Base-by-base conservation (phyloP, 1,140 invertebrate genomes). In the Atta texana region DNA sequence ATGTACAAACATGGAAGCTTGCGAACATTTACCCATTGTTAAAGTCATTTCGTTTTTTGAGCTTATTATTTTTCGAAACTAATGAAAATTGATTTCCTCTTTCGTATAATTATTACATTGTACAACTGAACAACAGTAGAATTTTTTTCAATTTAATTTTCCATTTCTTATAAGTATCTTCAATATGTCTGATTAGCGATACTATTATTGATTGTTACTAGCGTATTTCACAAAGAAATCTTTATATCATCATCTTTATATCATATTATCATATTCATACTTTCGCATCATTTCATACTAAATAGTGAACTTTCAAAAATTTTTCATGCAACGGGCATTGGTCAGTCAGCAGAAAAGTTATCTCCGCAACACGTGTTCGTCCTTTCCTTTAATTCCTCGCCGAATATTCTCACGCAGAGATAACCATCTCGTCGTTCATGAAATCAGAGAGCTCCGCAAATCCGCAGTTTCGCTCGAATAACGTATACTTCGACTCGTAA, bases 301-400 rank as follows among this genome's bases (percentile, higher is more conserved):
- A 71, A 71, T 34, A 21, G 14, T 57, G 51, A 71, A 81, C 24
- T 72, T 53, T 74, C 4, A 24, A 16, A 59, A 74, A 10, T 61
- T 18, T 59, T 44, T 59, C 21, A 34, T 55, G 49, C 21, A 2
- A 12, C n/a, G 5, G 14, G 1, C 6, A n/a, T 44, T 16, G 55
- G 3, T 34, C 53, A 10, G 12, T 14, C 24, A 12, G 8, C 18
- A 16, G 53, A n/a, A 59, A 72, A 82, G 14, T 61, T 39, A 31
- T 39, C 24, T 31, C 55, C 7, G 55, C n/a, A n/a, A 51, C 16
- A 39, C 66, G 34, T 34, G 39, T 69, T 69, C n/a, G 63, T 66
- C 5, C 3, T 21, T 69, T 51, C 14, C 39, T 28, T 44, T 34
- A 12, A 4, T 57, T 71, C 4, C n/a, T 59, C 16, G 21, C 10